These are phyloP conservation scores for Apoda limacodes DNA, from an alignment of 2,888 invertebrate genomes.

Conservation along the genomic window DNA sequence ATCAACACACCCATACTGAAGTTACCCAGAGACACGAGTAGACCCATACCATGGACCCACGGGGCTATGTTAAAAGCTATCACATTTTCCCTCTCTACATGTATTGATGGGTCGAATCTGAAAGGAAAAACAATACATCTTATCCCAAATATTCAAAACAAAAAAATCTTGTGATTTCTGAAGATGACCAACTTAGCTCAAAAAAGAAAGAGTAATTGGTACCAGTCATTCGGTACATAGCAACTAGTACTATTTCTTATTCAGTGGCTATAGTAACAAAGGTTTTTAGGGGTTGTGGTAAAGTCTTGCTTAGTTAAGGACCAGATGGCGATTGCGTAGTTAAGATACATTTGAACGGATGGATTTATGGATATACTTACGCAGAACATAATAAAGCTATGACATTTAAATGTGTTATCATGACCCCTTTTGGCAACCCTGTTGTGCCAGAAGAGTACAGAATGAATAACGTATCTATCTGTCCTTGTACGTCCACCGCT, in stretches of 20 bases:
- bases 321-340: no score
- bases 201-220: background rate
- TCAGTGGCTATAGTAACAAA: no score
- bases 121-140: background rate
- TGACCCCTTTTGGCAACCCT: slow-evolving; percentile 28
- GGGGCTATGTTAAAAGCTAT: slow-evolving; percentile 4
- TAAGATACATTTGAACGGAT: background rate
- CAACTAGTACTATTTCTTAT: no score
- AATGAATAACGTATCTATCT: slow-evolving; percentile 20
- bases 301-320: no score
- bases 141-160: background rate
- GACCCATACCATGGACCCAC: slow-evolving; percentile 7
- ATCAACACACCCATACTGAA: background rate
- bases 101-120: slow-evolving; percentile 10
- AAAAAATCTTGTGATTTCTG: slow-evolving; percentile 1
- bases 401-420: slow-evolving; percentile 24
- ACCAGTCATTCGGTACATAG: no score
- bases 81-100: no score
- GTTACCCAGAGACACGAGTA: slow-evolving; percentile 1
- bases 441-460: slow-evolving; percentile 30
- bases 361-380: background rate
- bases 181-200: background rate
- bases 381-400: slow-evolving; percentile 1
- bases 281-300: no score
- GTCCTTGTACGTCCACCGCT: slow-evolving; percentile 18